A percentile compares a stretch with the other conserved stretches of the same genome.
Evolutionary conservation across 1,140 invertebrate genomes (phyloP).

Genomic region (Rhizoglyphus robini): DNA sequence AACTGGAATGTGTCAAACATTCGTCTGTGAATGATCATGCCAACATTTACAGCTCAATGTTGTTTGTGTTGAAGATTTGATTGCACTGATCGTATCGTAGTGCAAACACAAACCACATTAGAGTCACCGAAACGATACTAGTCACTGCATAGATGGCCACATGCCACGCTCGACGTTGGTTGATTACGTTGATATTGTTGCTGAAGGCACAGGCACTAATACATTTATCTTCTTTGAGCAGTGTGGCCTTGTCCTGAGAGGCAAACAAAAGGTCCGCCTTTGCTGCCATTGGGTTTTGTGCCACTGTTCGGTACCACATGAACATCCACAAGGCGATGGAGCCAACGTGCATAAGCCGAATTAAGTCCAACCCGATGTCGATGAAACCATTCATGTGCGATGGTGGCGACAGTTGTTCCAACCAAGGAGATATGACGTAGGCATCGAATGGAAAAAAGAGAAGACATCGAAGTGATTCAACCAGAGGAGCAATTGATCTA

Average conservation of each 20-base stretch:
- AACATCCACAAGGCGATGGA: constrained; percentile 10
- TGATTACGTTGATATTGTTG: constrained; percentile 5
- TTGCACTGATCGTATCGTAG: constrained; percentile 8
- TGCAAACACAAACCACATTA: constrained; percentile 13
- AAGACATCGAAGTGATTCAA: constrained; percentile 16
- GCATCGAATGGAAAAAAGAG: constrained; percentile 16
- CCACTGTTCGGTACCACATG: not conserved
- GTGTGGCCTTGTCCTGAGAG: not conserved
- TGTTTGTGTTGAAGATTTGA: not conserved
- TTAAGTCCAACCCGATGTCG: not conserved
- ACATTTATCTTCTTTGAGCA: constrained; percentile 19
- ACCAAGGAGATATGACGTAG: not conserved
- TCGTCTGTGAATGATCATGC: too few relatives aligned
- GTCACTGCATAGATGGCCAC: not conserved
- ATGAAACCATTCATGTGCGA: constrained; percentile 2
- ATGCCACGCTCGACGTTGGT: not conserved
- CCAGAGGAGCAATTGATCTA: constrained; percentile 17
- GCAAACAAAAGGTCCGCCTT: not conserved
- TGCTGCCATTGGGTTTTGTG: not conserved
- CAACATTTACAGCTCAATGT: not conserved
- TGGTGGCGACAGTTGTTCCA: not conserved
- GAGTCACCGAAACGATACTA: not conserved
- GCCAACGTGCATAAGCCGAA: constrained; percentile 2
- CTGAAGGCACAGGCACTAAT: not conserved
- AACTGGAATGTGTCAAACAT: too few relatives aligned